A percentile compares a stretch with the other conserved stretches of the same genome.
Conservation (phyloP, 2,797 vertebrate species). For the Diplodus sargus region DNA sequence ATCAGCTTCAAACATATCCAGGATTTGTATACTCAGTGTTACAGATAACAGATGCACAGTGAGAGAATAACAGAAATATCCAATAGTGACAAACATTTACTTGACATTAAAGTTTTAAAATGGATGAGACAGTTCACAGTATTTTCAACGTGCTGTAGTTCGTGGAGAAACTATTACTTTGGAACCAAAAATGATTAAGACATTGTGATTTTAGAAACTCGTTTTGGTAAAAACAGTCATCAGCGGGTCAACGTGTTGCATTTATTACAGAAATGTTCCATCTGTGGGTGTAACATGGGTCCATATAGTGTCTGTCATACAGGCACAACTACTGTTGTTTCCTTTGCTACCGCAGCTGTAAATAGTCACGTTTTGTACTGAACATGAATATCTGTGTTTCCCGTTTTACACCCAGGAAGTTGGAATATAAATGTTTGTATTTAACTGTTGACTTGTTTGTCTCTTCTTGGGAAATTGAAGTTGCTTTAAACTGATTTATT, state of each 20-base stretch:
- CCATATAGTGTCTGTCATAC: constrained; percentile 59
- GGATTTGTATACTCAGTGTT: constrained; percentile 11
- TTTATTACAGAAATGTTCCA: background rate
- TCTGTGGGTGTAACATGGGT: constrained; percentile 4
- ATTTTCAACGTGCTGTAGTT: background rate
- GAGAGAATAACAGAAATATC: background rate
- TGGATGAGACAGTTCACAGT: no score
- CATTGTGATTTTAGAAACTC: no score
- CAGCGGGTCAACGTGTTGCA: background rate
- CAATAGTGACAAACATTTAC: no score
- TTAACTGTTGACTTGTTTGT: constrained; percentile 7
- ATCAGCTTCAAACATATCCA: background rate
- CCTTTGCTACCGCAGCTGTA: constrained; percentile 54
- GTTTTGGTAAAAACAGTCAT: background rate
- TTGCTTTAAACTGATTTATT: no score
- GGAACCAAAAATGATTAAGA: no score
- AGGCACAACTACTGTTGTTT: constrained; percentile 40
- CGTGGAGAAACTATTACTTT: background rate
- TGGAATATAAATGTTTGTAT: constrained; percentile 64
- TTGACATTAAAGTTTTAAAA: background rate
- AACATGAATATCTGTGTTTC: constrained; percentile 29
- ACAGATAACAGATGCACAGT: background rate
- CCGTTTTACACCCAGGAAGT: constrained; percentile 22
- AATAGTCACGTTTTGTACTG: constrained; percentile 52
- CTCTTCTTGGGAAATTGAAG: background rate